phyloP scores from a whole-genome alignment of 2,888 invertebrate species.

The Brassicogethes aeneus region DNA sequence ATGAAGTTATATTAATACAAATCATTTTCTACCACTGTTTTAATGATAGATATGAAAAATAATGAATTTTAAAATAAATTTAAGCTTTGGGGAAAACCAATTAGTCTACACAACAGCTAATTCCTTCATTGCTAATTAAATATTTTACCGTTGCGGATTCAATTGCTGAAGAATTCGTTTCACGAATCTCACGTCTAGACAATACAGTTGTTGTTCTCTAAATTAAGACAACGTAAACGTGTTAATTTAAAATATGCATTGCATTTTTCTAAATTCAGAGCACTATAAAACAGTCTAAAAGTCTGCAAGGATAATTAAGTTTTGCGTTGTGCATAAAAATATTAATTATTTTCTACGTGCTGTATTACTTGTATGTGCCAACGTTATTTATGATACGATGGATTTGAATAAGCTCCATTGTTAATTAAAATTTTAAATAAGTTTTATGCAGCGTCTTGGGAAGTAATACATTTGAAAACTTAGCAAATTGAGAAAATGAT shows the following conservation, averaged over 20 bases:
- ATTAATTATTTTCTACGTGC: slow-evolving; percentile 23
- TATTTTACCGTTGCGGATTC: background rate
- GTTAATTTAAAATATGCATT: slow-evolving; percentile 26
- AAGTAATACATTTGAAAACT: too few relatives aligned
- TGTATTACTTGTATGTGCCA: slow-evolving; percentile 14
- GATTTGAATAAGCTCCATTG: too few relatives aligned
- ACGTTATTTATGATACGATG: slow-evolving; percentile 12
- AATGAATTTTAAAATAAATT: too few relatives aligned
- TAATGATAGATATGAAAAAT: too few relatives aligned
- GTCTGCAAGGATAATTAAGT: slow-evolving; percentile 16
- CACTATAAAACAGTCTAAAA: slow-evolving; percentile 16
- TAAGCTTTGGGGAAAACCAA: too few relatives aligned
- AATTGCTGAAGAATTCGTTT: background rate
- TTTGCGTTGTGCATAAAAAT: slow-evolving; percentile 25
- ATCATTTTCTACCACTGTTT: too few relatives aligned
- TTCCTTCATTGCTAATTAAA: background rate
- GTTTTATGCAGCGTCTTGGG: too few relatives aligned
- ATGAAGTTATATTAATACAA: too few relatives aligned
- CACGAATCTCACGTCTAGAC: slow-evolving; percentile 18
- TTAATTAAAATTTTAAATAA: too few relatives aligned
- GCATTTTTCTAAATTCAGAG: slow-evolving; percentile 16
- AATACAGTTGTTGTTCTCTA: slow-evolving; percentile 14
- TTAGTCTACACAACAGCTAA: too few relatives aligned
- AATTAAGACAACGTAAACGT: slow-evolving; percentile 23
- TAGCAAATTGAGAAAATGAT: too few relatives aligned